Base-by-base conservation (phyloP, 2,797 vertebrate species). In the Falco peregrinus region DNA sequence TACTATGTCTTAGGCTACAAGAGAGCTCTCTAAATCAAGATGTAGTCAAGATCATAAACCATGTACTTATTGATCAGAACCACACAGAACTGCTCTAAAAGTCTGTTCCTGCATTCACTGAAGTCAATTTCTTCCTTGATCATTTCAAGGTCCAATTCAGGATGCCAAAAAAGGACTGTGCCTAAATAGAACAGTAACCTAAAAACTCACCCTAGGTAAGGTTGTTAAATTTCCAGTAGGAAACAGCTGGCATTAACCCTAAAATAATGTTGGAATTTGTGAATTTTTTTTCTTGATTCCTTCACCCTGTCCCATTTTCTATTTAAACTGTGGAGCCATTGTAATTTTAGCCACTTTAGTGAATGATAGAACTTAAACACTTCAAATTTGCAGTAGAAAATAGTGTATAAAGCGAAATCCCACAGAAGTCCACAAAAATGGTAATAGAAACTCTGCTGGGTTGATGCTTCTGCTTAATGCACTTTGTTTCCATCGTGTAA, bases 11-110 rank as follows among this genome's bases (percentile, higher is more conserved):
- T 91, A 57, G 80, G 85, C 83, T 95, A 71, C 47, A 68, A 87
- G 79, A 94, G 87, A 88, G 54, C 74, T 96, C 92, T 67, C 76
- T 97, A 96, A 97, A 97, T 97, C 95, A 96, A 81, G 86, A 64
- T 29, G 47, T 88, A 88, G 90, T 90, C 83, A 94, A 87, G 78
- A 94, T 61, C 69, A 92, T 94, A 94, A 96, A 93, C 51, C 83
- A 91, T 79, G 60, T 87, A 78, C 47, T 75, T 96, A 95, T 94
- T 87, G 96, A 96, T 95, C 84, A 93, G 73, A 87, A 87, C 53
- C 81, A 87, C 64, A 74, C 2, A 84, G 81, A 87, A 81, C 69
- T 92, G 54, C 69, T 91, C 86, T 86, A 75, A 64, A 94, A 80
- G 29, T 92, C 65, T 89, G 50, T 81, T 51, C n/a, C 61, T 73